A percentile compares a stretch with the other conserved stretches of the same genome.
phyloP scores from a whole-genome alignment of 2,888 invertebrate genomes.

The Phyllotreta cruciferae region DNA sequence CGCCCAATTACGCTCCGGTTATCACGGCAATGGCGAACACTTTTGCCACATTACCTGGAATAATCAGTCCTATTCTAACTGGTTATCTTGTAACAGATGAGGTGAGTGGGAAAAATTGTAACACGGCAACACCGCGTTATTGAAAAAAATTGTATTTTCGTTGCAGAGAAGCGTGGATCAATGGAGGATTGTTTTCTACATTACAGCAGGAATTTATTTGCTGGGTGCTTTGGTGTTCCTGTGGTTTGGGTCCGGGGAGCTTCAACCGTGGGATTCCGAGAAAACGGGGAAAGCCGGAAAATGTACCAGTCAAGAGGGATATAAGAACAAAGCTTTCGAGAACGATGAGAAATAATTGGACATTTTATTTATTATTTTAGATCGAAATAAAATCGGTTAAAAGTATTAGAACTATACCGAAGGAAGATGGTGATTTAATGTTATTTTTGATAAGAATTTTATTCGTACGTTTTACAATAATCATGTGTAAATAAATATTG shows the following conservation, averaged over 20 bases:
- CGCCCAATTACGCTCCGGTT: slow-evolving; percentile 44
- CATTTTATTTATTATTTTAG: not conserved
- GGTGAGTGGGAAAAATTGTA: slow-evolving; percentile 25
- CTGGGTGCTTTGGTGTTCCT: slow-evolving; percentile 85
- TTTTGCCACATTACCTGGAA: slow-evolving; percentile 45
- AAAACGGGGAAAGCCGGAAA: too few relatives aligned
- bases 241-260: slow-evolving; percentile 79
- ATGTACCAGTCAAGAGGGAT: not conserved
- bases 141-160: slow-evolving; percentile 4
- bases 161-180: slow-evolving; percentile 69
- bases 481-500: too few relatives aligned
- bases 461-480: too few relatives aligned
- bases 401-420: too few relatives aligned
- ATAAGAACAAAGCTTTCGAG: slow-evolving; percentile 1
- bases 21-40: slow-evolving; percentile 44
- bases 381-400: too few relatives aligned
- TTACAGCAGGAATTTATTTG: slow-evolving; percentile 82
- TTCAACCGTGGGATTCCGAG: slow-evolving; percentile 67
- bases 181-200: slow-evolving; percentile 88
- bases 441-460: too few relatives aligned
- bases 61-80: slow-evolving; percentile 44
- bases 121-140: not conserved
- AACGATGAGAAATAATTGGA: not conserved
- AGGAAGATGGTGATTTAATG: too few relatives aligned
- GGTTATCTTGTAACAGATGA: slow-evolving; percentile 43